Base-by-base conservation (phyloP, 1,140 invertebrate species). In the Achatina immaculata region DNA sequence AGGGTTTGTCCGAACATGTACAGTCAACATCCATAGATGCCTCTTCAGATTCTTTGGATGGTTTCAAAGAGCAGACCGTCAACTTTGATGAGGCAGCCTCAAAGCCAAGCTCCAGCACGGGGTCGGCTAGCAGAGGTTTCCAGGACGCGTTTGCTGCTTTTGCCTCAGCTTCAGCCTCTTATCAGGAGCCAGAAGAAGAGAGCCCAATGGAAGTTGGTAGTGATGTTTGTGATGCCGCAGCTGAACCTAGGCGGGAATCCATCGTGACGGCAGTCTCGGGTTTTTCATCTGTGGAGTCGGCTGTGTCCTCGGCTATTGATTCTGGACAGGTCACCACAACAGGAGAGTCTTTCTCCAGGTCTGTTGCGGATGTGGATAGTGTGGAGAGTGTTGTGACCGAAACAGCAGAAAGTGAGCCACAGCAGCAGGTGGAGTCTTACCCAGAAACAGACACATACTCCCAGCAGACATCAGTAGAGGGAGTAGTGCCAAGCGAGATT, bases 101-200 rank as follows among this genome's bases (percentile, higher is more conserved):
- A 62, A 78, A 78, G 38, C 4, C 36, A 11, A 78, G 31, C 48
- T 65, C 31, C n/a, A 4, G 7, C n/a, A 38, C 62, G 1, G n/a
- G 38, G 1, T 45, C 76, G 45, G 28, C 68, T 31, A 14, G 16
- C 36, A 72, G 14, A 34, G 48, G 7, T 34, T 72, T 21, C 11
- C 45, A 68, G 31, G 71, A 72, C 58, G 66, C 71, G 28, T 36
- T 42, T 55, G 78, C 78, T 45, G 71, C 72, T 80, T 66, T 68
- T 14, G 78, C 78, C 6, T 80, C 72, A 55, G 78, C 78, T 16
- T 80, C 78, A 40, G 78, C 78, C 45, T 68, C 62, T 14, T 76
- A 24, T 40, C 3, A 34, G 38, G 74, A 65, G 38, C 1, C 38
- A 58, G 51, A 65, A 36, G 74, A 65, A 6, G 74, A 65, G 34